A percentile compares a stretch with the other conserved stretches of the same genome.
Evolutionary conservation across 1,140 invertebrate species (phyloP).

Genomic region (Leptopilina clavipes): DNA sequence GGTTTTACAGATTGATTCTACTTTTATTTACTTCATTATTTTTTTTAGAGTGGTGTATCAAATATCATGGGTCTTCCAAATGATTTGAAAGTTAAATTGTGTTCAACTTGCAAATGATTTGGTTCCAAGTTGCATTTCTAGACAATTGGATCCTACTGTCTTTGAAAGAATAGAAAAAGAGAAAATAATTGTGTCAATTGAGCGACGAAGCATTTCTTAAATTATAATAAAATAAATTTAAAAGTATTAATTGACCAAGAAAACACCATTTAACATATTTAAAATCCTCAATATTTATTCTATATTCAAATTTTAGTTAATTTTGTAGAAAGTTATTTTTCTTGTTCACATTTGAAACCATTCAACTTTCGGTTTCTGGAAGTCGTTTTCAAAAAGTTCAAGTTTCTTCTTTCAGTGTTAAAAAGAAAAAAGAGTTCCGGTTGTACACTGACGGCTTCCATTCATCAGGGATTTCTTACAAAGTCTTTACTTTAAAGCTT

Average conservation of each 20-base stretch:
- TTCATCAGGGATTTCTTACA: conserved; percentile 24
- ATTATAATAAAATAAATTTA: not conserved
- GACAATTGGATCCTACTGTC: not conserved
- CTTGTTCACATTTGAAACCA: not conserved
- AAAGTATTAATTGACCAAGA: not conserved
- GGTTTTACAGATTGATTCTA: not conserved
- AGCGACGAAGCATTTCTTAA: not conserved
- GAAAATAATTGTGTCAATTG: conserved; percentile 5
- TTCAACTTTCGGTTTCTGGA: not conserved
- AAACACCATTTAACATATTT: not conserved
- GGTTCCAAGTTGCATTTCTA: not conserved
- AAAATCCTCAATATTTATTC: not conserved
- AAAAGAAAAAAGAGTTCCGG: not conserved
- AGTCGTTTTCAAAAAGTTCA: not conserved
- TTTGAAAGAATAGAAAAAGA: not conserved
- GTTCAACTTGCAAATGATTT: not conserved
- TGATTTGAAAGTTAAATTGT: conserved; percentile 30
- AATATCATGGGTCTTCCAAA: not conserved
- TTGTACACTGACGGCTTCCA: not conserved
- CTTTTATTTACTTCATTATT: not conserved
- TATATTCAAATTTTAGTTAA: not conserved
- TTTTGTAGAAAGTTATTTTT: not conserved
- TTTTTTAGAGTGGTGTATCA: not conserved
- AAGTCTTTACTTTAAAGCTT: conserved; percentile 10
- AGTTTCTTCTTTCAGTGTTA: not conserved